These are phyloP conservation scores for Phalera bucephala DNA, from an alignment of 2,888 invertebrate species.

Conservation along the genomic window DNA sequence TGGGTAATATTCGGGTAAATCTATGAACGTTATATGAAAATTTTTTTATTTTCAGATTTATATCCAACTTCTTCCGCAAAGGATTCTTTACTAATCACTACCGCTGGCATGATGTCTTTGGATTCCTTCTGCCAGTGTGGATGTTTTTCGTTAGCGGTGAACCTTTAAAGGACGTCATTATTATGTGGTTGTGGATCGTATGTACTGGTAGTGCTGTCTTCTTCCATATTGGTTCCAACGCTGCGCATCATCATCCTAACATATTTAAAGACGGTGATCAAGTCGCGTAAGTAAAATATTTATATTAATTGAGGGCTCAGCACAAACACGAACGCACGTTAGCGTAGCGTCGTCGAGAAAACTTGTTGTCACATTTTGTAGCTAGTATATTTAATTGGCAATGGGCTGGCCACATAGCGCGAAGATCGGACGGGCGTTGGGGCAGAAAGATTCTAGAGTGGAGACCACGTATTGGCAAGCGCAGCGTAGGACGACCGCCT, in stretches of 20 bases:
- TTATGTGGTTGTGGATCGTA: constrained; percentile 83
- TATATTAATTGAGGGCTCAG: too few relatives aligned
- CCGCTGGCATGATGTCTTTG: constrained; percentile 58
- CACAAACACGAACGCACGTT: too few relatives aligned
- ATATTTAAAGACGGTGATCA: constrained; percentile 91
- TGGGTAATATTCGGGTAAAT: too few relatives aligned
- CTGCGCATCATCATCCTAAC: constrained; percentile 92
- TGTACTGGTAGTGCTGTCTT: constrained; percentile 84
- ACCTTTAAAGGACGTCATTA: constrained; percentile 50
- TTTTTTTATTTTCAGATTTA: constrained; percentile 39
- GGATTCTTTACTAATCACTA: constrained; percentile 55
- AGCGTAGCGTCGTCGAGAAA: too few relatives aligned
- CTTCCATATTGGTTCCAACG: constrained; percentile 86
- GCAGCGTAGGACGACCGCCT: background rate
- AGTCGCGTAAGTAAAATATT: constrained; percentile 69
- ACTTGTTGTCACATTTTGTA: too few relatives aligned
- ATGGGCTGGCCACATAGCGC: background rate
- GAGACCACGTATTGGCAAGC: too few relatives aligned
- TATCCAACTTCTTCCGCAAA: constrained; percentile 43
- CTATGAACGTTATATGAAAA: background rate
- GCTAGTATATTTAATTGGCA: too few relatives aligned
- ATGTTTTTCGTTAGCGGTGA: constrained; percentile 65
- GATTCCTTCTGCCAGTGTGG: constrained; percentile 63
- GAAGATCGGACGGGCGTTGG: background rate
- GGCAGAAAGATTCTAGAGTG: too few relatives aligned